Evolutionary conservation across 2,888 invertebrate species (phyloP).

Genomic region (Nebria salina): DNA sequence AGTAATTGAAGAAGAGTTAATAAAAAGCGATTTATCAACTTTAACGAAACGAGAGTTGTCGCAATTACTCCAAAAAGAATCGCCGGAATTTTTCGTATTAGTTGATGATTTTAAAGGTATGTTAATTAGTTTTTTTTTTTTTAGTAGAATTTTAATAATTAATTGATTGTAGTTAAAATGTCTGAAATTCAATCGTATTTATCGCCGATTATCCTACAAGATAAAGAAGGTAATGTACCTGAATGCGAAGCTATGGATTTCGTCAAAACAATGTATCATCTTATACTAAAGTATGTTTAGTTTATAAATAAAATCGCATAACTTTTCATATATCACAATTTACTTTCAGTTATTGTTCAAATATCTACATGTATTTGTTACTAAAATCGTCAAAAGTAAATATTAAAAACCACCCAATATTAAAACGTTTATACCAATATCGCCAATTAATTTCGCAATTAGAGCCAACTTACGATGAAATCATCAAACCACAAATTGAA

Average conservation of each 20-base stretch:
- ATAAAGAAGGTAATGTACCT: constrained; percentile 71
- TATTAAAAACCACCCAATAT: constrained; percentile 87
- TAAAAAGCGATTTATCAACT: constrained; percentile 80
- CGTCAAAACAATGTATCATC: constrained; percentile 66
- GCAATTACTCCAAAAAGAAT: constrained; percentile 82
- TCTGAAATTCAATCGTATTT: constrained; percentile 73
- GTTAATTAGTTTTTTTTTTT: neutral
- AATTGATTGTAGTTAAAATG: constrained; percentile 59
- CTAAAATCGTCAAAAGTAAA: constrained; percentile 79
- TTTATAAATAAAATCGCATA: constrained; percentile 30
- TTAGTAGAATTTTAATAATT: neutral
- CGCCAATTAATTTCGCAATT: constrained; percentile 79
- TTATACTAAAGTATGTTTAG: constrained; percentile 63
- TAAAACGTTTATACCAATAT: constrained; percentile 84
- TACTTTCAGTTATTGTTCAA: constrained; percentile 81
- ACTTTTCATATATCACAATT: constrained; percentile 19
- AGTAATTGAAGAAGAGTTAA: constrained; percentile 65
- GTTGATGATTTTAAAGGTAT: constrained; percentile 81
- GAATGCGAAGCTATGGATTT: constrained; percentile 75
- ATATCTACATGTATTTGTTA: constrained; percentile 86
- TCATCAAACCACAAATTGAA: constrained; percentile 75
- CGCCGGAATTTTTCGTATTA: constrained; percentile 85
- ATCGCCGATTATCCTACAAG: constrained; percentile 73
- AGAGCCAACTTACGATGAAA: constrained; percentile 74
- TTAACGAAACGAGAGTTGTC: constrained; percentile 80